Conservation (phyloP, 2,113 vertebrate species). For the Tringa solitaria region DNA sequence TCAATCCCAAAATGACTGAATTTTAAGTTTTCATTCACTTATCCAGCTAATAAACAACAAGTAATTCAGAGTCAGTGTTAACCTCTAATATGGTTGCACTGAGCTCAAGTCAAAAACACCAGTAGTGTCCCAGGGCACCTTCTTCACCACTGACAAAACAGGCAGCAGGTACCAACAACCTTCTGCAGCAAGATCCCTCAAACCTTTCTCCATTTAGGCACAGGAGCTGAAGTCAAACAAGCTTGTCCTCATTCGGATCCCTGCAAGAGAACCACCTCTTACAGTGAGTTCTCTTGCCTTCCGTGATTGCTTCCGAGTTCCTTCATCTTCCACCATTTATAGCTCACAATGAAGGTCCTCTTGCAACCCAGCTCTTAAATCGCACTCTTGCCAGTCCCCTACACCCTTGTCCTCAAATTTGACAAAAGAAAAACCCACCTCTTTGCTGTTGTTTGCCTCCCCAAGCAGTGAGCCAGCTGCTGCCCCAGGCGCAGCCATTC, state of each 20-base stretch:
- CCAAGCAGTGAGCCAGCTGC: not conserved
- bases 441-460: not conserved
- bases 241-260: too few species aligned
- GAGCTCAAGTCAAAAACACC: not conserved
- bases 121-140: not conserved
- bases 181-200: not conserved
- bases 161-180: not conserved
- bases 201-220: not conserved
- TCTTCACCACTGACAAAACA: not conserved
- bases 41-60: not conserved
- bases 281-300: not conserved
- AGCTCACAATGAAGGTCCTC: not conserved
- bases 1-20: not conserved
- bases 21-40: not conserved
- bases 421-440: not conserved
- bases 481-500: not conserved
- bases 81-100: not conserved
- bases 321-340: not conserved
- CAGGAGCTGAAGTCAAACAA: not conserved
- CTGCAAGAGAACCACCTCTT: not conserved
- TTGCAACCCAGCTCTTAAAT: not conserved
- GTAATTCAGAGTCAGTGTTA: not conserved
- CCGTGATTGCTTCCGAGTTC: rapidly evolving
- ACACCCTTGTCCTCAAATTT: not conserved
- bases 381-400: not conserved